Evolutionary conservation across 1,140 invertebrate species (phyloP), one percentile per base, ranked within the genome.

Genomic region (Nylanderia fulva): DNA sequence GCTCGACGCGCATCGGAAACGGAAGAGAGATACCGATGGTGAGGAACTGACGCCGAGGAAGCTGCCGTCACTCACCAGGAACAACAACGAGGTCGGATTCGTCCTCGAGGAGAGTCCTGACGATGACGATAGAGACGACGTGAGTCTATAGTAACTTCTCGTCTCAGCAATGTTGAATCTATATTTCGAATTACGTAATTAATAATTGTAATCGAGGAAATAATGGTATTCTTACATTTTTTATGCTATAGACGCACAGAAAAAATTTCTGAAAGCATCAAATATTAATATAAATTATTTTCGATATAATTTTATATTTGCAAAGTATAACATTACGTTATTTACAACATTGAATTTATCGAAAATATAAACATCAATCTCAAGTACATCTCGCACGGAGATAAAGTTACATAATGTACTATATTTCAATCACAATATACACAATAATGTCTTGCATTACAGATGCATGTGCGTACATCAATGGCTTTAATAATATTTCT

Each of bases 11-110:
- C 88, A 91, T 29, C 80, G 85, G 18, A 94, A 94, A 84, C 92
- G 92, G 24, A 93, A 94, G 69, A 86, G 92, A 74, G 92, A 94
- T 85, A 92, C 92, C 7, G 94, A 94, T 61, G 94, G 92, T 48
- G 94, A 95, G 56, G 94, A 94, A 66, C 87, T 95, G 4, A 93
- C 91, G 56, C 93, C 94, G 13, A 92, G 95, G 90, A 95, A 95
- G 91, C 90, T 95, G 86, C 92, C 94, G 21, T 93, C 94, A 56
- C 92, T 95, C 27, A 84, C 90, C 7, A 92, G 91, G 72, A 95
- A 95, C 90, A 96, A 96, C 90, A 96, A 96, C 90, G 96, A 96
- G 88, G 96, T 96, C 21, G 93, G 94, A 5, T 96, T 96, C 88
- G 96, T 96, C 15, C 93, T 96, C 64, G 95, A 95, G 27, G 95